phyloP scores from a whole-genome alignment of 2,797 vertebrate species.

The Oryzias dopingdopingensis region DNA sequence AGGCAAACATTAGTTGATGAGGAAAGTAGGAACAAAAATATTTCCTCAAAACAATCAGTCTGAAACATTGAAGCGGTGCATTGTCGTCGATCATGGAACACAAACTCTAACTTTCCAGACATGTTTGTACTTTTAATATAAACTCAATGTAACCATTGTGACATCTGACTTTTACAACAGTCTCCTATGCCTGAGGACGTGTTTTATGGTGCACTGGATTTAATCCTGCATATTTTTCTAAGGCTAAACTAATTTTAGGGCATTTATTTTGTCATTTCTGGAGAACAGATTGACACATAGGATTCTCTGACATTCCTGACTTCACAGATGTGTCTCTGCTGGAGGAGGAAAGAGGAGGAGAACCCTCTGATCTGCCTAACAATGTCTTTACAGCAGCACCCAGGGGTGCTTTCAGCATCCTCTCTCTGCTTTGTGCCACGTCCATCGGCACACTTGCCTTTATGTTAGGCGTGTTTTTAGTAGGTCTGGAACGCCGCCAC shows the following conservation, averaged over 20 bases:
- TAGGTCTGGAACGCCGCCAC: constrained; percentile 21
- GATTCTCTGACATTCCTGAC: constrained; percentile 5
- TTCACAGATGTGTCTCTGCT: constrained; percentile 67
- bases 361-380: constrained; percentile 41
- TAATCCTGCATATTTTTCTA: neutral
- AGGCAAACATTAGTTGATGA: too few relatives aligned
- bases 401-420: constrained; percentile 59
- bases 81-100: too few relatives aligned
- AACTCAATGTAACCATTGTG: too few relatives aligned
- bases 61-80: too few relatives aligned
- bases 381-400: constrained; percentile 53
- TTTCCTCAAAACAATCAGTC: too few relatives aligned
- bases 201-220: too few relatives aligned
- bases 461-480: constrained; percentile 23
- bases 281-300: neutral
- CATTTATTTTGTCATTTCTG: neutral
- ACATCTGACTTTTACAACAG: too few relatives aligned
- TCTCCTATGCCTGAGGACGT: too few relatives aligned
- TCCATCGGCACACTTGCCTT: constrained; percentile 60
- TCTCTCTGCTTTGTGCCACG: constrained; percentile 47
- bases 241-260: neutral
- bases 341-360: constrained; percentile 56
- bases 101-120: too few relatives aligned
- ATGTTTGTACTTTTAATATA: too few relatives aligned
- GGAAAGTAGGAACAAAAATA: too few relatives aligned